A percentile compares a stretch with the other conserved stretches of the same genome.
Evolutionary conservation across 2,113 vertebrate species (phyloP).

Genomic region (Origma solitaria): DNA sequence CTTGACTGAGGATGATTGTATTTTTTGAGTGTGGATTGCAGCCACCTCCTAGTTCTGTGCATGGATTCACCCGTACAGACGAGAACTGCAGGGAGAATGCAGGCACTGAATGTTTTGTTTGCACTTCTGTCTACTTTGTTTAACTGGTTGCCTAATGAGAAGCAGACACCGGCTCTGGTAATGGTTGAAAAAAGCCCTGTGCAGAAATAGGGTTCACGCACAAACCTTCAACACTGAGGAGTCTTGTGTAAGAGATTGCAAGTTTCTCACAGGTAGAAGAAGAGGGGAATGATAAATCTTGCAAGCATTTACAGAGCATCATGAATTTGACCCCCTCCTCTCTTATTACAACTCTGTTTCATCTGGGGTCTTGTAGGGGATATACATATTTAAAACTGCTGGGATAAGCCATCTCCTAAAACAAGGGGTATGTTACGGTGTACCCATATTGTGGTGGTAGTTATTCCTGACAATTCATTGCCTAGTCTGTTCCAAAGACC

Average conservation of each 20-base stretch:
- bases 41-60: neutral
- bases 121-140: neutral
- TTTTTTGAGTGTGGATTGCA: neutral
- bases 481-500: neutral
- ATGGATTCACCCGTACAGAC: neutral
- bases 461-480: neutral
- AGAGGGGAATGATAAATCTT: neutral
- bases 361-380: neutral
- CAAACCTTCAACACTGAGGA: neutral
- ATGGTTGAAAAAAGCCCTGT: neutral
- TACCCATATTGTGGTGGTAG: neutral
- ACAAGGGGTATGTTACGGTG: neutral
- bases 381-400: neutral
- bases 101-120: neutral
- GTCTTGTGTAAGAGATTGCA: neutral
- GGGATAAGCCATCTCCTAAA: neutral
- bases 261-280: neutral
- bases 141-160: neutral
- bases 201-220: rapidly evolving
- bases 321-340: neutral
- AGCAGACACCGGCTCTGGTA: neutral
- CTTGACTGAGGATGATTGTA: neutral
- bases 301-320: neutral
- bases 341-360: neutral
- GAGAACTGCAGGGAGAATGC: neutral